A percentile compares a stretch with the other conserved stretches of the same genome.
These are phyloP conservation scores for Himalopsyche kuldschensis DNA, from an alignment of 2,888 invertebrate species.

Conservation along the genomic window DNA sequence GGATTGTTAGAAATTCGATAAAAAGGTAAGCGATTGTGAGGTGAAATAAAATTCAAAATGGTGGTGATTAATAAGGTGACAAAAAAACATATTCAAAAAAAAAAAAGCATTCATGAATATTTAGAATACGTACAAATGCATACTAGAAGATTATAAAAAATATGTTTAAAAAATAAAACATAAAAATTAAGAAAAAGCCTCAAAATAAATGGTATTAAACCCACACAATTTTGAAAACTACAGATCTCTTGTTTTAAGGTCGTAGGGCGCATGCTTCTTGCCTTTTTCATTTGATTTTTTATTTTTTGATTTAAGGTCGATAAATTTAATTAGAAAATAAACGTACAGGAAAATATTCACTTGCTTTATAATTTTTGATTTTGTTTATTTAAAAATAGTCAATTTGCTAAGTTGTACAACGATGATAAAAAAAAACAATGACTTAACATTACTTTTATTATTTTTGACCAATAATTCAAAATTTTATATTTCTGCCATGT, in stretches of 20 bases:
- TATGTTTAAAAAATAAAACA: not conserved
- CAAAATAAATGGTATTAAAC: not conserved
- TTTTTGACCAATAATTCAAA: no score
- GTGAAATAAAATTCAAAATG: not conserved
- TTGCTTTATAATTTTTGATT: no score
- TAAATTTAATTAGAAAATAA: no score
- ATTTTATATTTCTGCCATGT: no score
- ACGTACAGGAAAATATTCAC: no score
- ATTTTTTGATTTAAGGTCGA: conserved; percentile 43
- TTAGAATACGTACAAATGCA: not conserved
- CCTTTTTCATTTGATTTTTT: conserved; percentile 59
- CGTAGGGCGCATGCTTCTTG: conserved; percentile 68
- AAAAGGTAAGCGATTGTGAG: not conserved
- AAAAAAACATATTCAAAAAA: not conserved
- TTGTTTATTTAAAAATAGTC: no score
- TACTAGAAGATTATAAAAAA: not conserved
- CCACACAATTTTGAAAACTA: conserved; percentile 7
- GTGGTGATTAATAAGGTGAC: not conserved
- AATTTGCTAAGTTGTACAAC: no score
- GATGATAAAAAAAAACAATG: no score
- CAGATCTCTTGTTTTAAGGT: conserved; percentile 26
- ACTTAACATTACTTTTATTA: no score
- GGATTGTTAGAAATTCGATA: not conserved
- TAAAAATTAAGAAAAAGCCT: not conserved
- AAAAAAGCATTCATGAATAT: not conserved